Evolutionary conservation across 2,113 vertebrate species (phyloP), one percentile per base, ranked within the genome.

Genomic region (Melanerpes aurifrons): DNA sequence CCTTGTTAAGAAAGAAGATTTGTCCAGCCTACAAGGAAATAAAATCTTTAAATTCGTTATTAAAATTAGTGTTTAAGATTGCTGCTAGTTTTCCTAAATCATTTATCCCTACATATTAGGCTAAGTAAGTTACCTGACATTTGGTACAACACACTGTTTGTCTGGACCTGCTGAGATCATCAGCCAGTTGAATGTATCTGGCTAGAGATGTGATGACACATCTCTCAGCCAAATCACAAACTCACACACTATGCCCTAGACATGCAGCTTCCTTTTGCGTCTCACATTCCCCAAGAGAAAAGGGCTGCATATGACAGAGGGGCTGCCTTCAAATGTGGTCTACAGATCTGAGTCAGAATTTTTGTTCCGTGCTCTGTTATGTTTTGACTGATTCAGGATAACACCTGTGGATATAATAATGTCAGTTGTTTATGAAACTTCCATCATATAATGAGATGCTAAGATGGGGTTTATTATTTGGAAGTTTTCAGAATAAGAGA

Each of bases 351-450:
- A 78, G 67, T 69, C 57, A 73, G 16, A 68, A 84, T 94, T 86
- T 11, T 4, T 84, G 58, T n/a, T 79, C 86, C 84, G 12, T 70
- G 56, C 21, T 67, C 29, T 10, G 66, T 1, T 56, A 50, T 68
- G n/a, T 47, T 91, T 66, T 50, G 93, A 67, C 58, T 17, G 40
- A 69, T 91, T 88, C 59, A 68, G n/a, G 85, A 87, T 68, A 79
- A 71, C 15, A 5, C 67, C 29, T 82, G 56, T 56, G 35, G 28
- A 14, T 82, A 85, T 15, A 64, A 62, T 11, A 72, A 69, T 25
- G 18, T 7, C 24, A 62, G 47, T 56, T 89, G 40, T 70, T 91
- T 73, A 76, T 12, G 66, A 72, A 68, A 72, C 87, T 84, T 89
- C 45, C 53, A 92, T 88, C 61, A 40, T 70, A 79, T 58, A 75